Evolutionary conservation across 64 coral and sea anemone species (phyloP).

Genomic region (Catalaphyllia jardinei): DNA sequence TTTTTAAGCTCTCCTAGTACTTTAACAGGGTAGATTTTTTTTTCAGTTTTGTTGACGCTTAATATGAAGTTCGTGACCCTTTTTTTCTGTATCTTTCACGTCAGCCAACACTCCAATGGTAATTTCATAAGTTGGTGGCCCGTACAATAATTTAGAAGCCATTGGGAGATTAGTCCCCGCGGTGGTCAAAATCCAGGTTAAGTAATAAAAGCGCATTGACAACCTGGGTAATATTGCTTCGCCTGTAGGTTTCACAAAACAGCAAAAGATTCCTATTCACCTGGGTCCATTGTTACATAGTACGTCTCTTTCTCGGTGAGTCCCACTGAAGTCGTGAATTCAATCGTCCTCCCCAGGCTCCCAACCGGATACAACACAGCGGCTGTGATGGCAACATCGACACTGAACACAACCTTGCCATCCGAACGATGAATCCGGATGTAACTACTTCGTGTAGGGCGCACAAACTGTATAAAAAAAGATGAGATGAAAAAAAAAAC

Average conservation of each 20-base stretch:
- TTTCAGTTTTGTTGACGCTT: not conserved
- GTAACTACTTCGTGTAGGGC: slow-evolving; percentile 69
- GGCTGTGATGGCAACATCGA: slow-evolving; percentile 62
- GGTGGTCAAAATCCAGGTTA: not conserved
- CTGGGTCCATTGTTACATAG: slow-evolving; percentile 74
- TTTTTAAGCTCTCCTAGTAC: too few species aligned
- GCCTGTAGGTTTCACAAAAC: not conserved
- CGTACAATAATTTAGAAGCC: not conserved
- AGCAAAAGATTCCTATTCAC: not conserved
- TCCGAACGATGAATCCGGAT: slow-evolving; percentile 50
- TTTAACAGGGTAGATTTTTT: too few species aligned
- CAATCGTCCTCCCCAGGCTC: slow-evolving; percentile 58
- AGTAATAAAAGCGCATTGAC: not conserved
- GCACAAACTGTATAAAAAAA: slow-evolving; percentile 57
- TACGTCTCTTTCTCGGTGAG: slow-evolving; percentile 73
- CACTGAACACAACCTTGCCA: slow-evolving; percentile 54
- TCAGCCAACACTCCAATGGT: too few species aligned
- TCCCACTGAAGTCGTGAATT: slow-evolving; percentile 55
- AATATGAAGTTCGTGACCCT: too few species aligned
- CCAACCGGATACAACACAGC: slow-evolving; percentile 68
- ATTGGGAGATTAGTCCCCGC: not conserved
- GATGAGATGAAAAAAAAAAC: not conserved
- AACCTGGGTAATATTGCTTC: not conserved
- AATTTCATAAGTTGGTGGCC: too few species aligned
- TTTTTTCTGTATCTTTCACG: too few species aligned